Evolutionary conservation across 2,797 vertebrate genomes (phyloP), one percentile per base, ranked within the genome.

Genomic region (Arctocebus calabarensis): DNA sequence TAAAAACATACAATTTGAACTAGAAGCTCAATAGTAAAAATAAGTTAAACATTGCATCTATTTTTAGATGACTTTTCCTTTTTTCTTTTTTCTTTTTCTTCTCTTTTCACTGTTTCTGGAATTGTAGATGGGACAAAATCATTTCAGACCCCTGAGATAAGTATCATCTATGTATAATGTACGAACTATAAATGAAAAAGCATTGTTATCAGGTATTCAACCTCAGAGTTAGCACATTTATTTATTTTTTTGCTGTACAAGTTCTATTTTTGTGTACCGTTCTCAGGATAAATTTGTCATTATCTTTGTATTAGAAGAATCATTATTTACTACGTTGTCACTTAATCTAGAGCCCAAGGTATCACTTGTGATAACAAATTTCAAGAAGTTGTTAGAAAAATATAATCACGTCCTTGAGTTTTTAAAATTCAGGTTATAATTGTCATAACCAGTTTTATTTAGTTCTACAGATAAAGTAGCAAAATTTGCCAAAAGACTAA

Each of bases 401-500:
- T 79, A 57, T 57, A 57, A 86, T 66, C 34, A 87, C 34, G 57
- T 14, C 71, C 62, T 86, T 77, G 45, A 91, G 95, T 34, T 55
- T 40, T 88, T 92, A 92, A 86, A 91, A 86, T 96, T 75, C 32
- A 89, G 23, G 64, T 20, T n/a, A 7, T 27, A 84, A 95, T 59
- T 55, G 81, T 87, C 93, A 92, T 74, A 23, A 64, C 17, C 20
- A 85, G 79, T 0, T 62, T 96, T 95, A 90, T 97, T 97, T 83
- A 64, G 62, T 95, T 95, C 66, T 83, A 96, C 40, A 90, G 59
- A 93, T 32, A 48, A 98, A 19, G 71, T 62, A 95, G 77, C 19
- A 90, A 86, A 95, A 97, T 94, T 96, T 84, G 88, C 93, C 43
- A 43, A 71, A 78, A 97, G 92, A 82, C 59, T 94, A 71, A 92